Percentiles rank a stretch among this genome's conserved stretches.
These are phyloP conservation scores for Echiichthys vipera DNA, from an alignment of 2,797 vertebrate species.

Conservation along the genomic window DNA sequence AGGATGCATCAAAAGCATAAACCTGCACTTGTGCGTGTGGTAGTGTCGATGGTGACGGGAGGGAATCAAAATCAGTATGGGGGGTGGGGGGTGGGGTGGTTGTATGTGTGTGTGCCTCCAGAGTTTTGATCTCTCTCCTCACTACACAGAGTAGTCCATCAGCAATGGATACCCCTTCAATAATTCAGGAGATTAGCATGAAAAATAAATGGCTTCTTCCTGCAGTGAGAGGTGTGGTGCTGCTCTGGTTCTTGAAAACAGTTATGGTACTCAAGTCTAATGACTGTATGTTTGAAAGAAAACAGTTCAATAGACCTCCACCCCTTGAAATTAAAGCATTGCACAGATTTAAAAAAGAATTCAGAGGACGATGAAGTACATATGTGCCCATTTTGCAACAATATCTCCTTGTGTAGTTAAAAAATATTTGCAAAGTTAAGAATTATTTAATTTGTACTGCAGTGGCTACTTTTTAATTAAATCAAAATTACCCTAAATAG, in stretches of 20 bases:
- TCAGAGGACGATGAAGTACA: too few relatives aligned
- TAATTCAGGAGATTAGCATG: slow-evolving; percentile 76
- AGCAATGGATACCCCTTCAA: slow-evolving; percentile 74
- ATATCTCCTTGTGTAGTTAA: neutral
- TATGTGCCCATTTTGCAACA: neutral
- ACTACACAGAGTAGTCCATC: slow-evolving; percentile 70
- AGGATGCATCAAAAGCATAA: slow-evolving; percentile 16
- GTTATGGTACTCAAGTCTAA: neutral
- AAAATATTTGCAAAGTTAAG: neutral
- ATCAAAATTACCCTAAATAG: neutral
- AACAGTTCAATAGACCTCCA: neutral
- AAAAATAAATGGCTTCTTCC: slow-evolving; percentile 79
- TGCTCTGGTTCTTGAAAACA: slow-evolving; percentile 33
- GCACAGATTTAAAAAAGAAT: neutral
- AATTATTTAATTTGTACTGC: neutral
- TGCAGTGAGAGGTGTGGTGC: slow-evolving; percentile 54
- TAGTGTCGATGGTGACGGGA: slow-evolving; percentile 1
- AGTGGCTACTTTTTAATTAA: neutral
- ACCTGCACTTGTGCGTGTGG: neutral
- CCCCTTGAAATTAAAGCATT: neutral
- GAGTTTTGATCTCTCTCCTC: slow-evolving; percentile 61
- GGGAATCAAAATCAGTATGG: slow-evolving; percentile 4
- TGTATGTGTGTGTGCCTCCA: slow-evolving; percentile 36
- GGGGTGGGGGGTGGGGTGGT: neutral
- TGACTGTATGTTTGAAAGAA: neutral